Conservation (phyloP, 2,888 invertebrate species). For the Eristalis tenax region DNA sequence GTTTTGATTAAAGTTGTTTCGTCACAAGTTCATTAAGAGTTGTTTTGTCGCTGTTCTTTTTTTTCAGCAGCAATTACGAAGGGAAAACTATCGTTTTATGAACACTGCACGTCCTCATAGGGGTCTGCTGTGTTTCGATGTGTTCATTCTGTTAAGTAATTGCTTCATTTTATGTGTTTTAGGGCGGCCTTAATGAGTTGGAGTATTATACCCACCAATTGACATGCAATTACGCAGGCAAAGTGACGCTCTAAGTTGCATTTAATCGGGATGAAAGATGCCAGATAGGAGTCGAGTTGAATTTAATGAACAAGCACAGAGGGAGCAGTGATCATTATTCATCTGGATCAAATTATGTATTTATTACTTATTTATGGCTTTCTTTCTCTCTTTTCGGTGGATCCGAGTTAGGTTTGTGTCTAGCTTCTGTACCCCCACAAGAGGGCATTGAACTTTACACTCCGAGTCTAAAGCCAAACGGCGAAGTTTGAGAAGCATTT, state of each 20-base stretch:
- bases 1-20: conserved; percentile 6
- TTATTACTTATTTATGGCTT: background rate
- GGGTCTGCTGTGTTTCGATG: background rate
- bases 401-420: too few relatives aligned
- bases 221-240: background rate
- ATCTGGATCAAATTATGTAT: background rate
- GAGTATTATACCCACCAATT: background rate
- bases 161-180: background rate
- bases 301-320: background rate
- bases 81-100: background rate
- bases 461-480: too few relatives aligned
- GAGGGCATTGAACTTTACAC: too few relatives aligned
- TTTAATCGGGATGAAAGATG: background rate
- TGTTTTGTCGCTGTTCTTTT: background rate
- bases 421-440: too few relatives aligned
- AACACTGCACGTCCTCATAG: background rate
- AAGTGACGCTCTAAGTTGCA: background rate
- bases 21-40: background rate
- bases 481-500: too few relatives aligned
- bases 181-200: background rate
- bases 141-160: background rate
- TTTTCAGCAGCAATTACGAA: background rate
- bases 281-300: background rate
- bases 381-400: background rate
- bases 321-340: too few relatives aligned